These are phyloP conservation scores for Callipepla squamata DNA, from an alignment of 2,113 vertebrate genomes.

Conservation along the genomic window DNA sequence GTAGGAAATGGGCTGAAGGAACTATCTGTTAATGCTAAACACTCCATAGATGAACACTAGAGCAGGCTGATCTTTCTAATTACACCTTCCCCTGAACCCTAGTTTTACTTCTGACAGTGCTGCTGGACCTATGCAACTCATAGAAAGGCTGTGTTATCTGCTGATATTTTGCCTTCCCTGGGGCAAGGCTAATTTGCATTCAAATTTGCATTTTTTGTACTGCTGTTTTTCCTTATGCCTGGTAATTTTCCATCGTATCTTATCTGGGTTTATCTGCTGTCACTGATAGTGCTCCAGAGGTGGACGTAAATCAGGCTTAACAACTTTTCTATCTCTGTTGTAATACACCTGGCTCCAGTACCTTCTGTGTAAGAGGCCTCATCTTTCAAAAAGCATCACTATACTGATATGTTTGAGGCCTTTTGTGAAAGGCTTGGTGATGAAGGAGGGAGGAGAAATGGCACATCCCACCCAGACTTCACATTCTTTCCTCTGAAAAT, in stretches of 20 bases:
- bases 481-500: not conserved
- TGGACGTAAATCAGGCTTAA: not conserved
- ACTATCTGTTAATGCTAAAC: not conserved
- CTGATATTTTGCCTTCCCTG: not conserved
- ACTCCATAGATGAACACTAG: not conserved
- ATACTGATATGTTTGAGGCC: rapidly evolving
- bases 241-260: not conserved
- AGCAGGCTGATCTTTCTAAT: not conserved
- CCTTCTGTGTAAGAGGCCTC: not conserved
- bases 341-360: not conserved
- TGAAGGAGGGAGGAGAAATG: not conserved
- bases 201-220: not conserved
- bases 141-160: not conserved
- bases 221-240: not conserved
- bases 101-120: not conserved
- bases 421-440: not conserved
- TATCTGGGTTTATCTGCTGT: not conserved
- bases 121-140: not conserved
- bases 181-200: not conserved
- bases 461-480: not conserved
- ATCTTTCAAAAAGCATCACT: not conserved
- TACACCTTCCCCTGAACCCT: not conserved
- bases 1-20: not conserved
- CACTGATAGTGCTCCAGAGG: not conserved
- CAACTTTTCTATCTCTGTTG: not conserved